Evolutionary conservation across 2,888 invertebrate genomes (phyloP), one percentile per base, ranked within the genome.

Genomic region (Heliconius hortense): DNA sequence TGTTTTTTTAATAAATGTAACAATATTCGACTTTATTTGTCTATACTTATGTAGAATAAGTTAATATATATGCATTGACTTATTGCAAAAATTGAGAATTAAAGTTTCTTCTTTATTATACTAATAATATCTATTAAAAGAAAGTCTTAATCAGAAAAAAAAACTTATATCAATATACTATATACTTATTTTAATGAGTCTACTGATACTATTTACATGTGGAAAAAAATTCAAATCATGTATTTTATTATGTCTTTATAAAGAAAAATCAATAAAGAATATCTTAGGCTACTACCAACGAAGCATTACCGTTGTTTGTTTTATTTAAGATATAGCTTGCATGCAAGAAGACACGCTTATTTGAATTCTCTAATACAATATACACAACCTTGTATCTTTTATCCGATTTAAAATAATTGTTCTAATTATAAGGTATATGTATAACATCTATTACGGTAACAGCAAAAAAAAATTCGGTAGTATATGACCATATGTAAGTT

Each of bases 311-410:
- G 1, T 56, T 69, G 56, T 69, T 69, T 69, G 69, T 56, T 69
- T 69, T 56, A 69, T 69, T 69, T 69, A 69, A 69, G 69, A 69
- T 69, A 56, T n/a, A 31, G 28, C 21, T 53, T n/a, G 11, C 35
- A 39, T 7, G 11, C 69, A 56, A 31, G 31, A 28, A 7, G 35
- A 21, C 15, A 68, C 26, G 48, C 53, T n/a, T 69, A 69, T 56
- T 69, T 69, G 53, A 53, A 31, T 69, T 53, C 56, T 53, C 48
- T 53, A 68, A 53, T n/a, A 21, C 21, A 68, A 5, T 69, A 56
- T 69, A 15, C n/a, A 69, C n/a, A 56, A 11, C 31, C 69, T 53
- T 56, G 48, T 53, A 35, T 31, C 26, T 31, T 31, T 69, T 56
- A 69, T 24, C 66, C 11, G n/a, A 69, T 69, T n/a, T 31, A 11